Conservation (phyloP, 2,113 vertebrate species). For the Ciconia maguari region DNA sequence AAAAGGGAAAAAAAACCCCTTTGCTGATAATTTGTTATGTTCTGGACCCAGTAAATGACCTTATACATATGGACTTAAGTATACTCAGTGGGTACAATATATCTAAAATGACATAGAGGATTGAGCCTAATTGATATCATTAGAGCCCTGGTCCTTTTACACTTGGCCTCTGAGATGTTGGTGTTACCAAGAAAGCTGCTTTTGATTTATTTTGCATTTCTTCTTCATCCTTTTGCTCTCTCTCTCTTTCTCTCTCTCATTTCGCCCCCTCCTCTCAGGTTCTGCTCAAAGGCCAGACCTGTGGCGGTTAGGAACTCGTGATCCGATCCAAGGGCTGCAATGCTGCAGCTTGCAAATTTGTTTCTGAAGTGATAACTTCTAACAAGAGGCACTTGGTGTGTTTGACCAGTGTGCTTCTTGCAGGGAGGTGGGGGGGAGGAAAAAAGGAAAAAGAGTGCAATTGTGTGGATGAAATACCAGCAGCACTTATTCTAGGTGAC, state of each 20-base stretch:
- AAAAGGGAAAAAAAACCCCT: neutral
- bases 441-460: neutral
- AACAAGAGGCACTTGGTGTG: conserved; percentile 51
- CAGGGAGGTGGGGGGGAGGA: too few relatives aligned
- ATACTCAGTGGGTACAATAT: conserved; percentile 73
- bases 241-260: neutral
- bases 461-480: conserved; percentile 7
- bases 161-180: conserved; percentile 78
- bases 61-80: conserved; percentile 83
- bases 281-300: conserved; percentile 69
- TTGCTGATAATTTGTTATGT: conserved; percentile 70
- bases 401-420: conserved; percentile 14
- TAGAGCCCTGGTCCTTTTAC: conserved; percentile 75
- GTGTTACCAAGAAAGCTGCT: conserved; percentile 78
- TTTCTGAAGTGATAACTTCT: conserved; percentile 66
- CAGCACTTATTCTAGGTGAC: conserved; percentile 17
- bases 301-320: conserved; percentile 56
- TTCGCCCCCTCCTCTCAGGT: conserved; percentile 34
- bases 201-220: conserved; percentile 82
- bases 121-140: conserved; percentile 83
- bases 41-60: conserved; percentile 78
- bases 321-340: conserved; percentile 38
- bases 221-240: conserved; percentile 70
- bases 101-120: conserved; percentile 79
- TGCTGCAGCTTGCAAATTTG: conserved; percentile 58